Conservation (phyloP, 2,888 invertebrate genomes). For the Melipona bicolor region DNA sequence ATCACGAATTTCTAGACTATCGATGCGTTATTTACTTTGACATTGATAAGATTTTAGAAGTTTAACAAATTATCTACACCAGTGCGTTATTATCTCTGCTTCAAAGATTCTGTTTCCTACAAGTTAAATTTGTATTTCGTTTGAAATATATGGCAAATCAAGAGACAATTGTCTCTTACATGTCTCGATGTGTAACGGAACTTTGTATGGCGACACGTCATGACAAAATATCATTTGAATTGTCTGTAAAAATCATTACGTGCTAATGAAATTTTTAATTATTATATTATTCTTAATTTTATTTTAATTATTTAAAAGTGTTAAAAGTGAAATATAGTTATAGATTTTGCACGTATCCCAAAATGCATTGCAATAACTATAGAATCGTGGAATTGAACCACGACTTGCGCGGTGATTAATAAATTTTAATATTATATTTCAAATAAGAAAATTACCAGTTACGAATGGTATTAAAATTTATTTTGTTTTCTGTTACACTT, state of each 20-base stretch:
- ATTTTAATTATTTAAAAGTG: slow-evolving; percentile 46
- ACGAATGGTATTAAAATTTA: slow-evolving; percentile 10
- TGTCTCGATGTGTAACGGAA: slow-evolving; percentile 72
- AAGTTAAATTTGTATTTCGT: not conserved
- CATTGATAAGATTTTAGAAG: slow-evolving; percentile 24
- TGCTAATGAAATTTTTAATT: slow-evolving; percentile 53
- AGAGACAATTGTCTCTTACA: slow-evolving; percentile 54
- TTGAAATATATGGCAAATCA: slow-evolving; percentile 29
- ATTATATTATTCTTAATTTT: slow-evolving; percentile 58
- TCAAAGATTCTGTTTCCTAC: slow-evolving; percentile 3
- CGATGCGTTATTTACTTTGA: slow-evolving; percentile 47
- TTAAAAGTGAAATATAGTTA: slow-evolving; percentile 66
- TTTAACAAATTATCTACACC: not conserved
- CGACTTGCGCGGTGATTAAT: slow-evolving; percentile 68
- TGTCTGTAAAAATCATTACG: slow-evolving; percentile 54
- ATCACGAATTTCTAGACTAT: slow-evolving; percentile 59
- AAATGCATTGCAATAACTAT: slow-evolving; percentile 71
- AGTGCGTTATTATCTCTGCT: not conserved
- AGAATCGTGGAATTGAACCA: slow-evolving; percentile 73
- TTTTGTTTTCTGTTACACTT: slow-evolving; percentile 33
- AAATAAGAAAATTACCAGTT: slow-evolving; percentile 38
- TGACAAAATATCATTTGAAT: slow-evolving; percentile 47
- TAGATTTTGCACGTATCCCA: slow-evolving; percentile 76
- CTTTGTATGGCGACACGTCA: slow-evolving; percentile 67
- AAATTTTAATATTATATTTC: slow-evolving; percentile 62